Evolutionary conservation across 2,797 vertebrate species (phyloP).

Genomic region (Percopsis omiscomaycus): DNA sequence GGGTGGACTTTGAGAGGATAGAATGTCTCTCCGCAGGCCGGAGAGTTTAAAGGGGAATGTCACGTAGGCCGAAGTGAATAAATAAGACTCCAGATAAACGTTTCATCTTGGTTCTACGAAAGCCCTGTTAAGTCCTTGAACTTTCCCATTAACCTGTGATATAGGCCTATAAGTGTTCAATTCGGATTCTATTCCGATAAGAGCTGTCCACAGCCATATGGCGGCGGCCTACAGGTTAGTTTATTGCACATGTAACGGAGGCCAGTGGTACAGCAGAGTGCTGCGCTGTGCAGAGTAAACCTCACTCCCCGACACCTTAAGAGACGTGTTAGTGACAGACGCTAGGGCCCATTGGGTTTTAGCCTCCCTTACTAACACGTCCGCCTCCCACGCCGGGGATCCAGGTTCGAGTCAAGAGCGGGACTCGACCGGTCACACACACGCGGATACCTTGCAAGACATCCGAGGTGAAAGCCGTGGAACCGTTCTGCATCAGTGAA

Average conservation of each 20-base stretch:
- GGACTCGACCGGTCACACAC: no score
- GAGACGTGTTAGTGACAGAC: no score
- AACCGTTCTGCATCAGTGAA: background rate
- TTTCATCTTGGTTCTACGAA: background rate
- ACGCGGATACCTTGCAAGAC: no score
- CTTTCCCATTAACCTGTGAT: background rate
- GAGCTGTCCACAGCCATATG: background rate
- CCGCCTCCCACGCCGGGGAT: no score
- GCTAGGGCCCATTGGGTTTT: no score
- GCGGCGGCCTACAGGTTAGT: background rate
- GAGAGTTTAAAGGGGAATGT: slow-evolving; percentile 69
- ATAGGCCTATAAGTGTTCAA: background rate
- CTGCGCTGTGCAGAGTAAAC: no score
- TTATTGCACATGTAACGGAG: no score
- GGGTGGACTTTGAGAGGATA: slow-evolving; percentile 75
- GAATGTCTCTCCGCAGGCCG: slow-evolving; percentile 42
- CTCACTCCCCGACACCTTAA: no score
- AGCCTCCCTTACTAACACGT: no score
- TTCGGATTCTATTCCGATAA: background rate
- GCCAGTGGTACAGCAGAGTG: no score
- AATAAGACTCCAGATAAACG: background rate
- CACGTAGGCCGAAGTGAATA: slow-evolving; percentile 12
- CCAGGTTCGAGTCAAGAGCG: no score
- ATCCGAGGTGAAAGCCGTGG: no score
- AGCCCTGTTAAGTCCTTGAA: background rate